phyloP scores from a whole-genome alignment of 1,140 invertebrate species.

The Saccostrea glomerata region DNA sequence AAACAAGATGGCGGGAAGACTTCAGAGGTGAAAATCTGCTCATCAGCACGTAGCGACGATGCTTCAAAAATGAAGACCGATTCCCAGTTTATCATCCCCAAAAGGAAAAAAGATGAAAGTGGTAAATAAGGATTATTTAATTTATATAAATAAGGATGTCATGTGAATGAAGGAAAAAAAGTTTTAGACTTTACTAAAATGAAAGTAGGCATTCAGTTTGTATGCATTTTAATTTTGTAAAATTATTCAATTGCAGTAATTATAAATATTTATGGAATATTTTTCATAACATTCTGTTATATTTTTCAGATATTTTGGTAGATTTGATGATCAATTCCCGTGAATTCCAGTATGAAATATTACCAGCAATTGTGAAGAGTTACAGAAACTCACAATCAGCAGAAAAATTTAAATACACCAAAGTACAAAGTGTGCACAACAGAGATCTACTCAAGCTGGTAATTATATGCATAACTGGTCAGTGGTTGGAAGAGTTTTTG shows the following conservation, averaged over 20 bases:
- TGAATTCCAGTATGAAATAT: slow-evolving; percentile 60
- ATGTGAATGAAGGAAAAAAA: too few relatives aligned
- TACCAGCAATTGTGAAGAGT: slow-evolving; percentile 54
- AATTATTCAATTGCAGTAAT: too few relatives aligned
- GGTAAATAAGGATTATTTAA: not conserved
- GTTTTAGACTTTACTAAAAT: too few relatives aligned
- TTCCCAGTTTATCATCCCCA: slow-evolving; percentile 55
- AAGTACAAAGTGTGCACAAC: slow-evolving; percentile 55
- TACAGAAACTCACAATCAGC: slow-evolving; percentile 54
- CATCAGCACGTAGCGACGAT: slow-evolving; percentile 36
- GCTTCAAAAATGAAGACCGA: slow-evolving; percentile 17
- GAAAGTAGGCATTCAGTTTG: too few relatives aligned
- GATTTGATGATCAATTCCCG: slow-evolving; percentile 49
- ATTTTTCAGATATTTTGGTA: slow-evolving; percentile 53
- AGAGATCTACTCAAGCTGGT: slow-evolving; percentile 50
- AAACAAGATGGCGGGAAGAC: slow-evolving; percentile 63
- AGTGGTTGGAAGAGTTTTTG: too few relatives aligned
- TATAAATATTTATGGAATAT: too few relatives aligned
- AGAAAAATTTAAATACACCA: slow-evolving; percentile 49
- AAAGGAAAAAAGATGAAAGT: slow-evolving; percentile 49
- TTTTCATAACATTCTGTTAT: not conserved
- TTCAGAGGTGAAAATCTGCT: slow-evolving; percentile 39
- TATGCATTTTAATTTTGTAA: too few relatives aligned
- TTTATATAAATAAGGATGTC: not conserved
- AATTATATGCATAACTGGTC: not conserved